phyloP scores from a whole-genome alignment of 2,113 vertebrate species.

The Pseudorhombus dupliciocellatus region DNA sequence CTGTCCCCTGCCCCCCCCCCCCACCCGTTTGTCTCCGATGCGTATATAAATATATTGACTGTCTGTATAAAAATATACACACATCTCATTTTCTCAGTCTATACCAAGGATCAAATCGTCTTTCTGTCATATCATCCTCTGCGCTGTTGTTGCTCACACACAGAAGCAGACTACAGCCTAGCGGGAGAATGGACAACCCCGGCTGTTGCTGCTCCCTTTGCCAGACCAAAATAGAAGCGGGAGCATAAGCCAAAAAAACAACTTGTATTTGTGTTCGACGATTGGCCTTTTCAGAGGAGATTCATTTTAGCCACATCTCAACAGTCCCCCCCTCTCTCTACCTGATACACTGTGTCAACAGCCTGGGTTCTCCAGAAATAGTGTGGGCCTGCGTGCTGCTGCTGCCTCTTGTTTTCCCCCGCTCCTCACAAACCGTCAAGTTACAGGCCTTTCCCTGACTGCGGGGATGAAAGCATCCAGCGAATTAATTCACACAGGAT shows the following conservation, averaged over 20 bases:
- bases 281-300: constrained; percentile 69
- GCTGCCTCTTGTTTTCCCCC: background rate
- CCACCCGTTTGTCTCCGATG: background rate
- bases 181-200: constrained; percentile 68
- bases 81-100: constrained; percentile 5
- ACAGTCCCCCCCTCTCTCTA: constrained; percentile 52
- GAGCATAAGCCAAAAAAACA: constrained; percentile 60
- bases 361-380: constrained; percentile 47
- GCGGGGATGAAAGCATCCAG: constrained; percentile 54
- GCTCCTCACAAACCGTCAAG: constrained; percentile 24
- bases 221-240: constrained; percentile 72
- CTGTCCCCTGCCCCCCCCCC: background rate
- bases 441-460: constrained; percentile 48
- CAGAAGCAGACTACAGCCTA: constrained; percentile 52
- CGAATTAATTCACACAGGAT: constrained; percentile 55
- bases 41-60: background rate
- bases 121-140: constrained; percentile 28
- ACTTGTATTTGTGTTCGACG: constrained; percentile 69
- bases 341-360: constrained; percentile 51
- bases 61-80: background rate
- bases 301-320: constrained; percentile 62
- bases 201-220: constrained; percentile 69
- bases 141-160: constrained; percentile 42
- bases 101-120: constrained; percentile 5
- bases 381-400: constrained; percentile 14